phyloP scores from a whole-genome alignment of 2,113 vertebrate species.

The Dissostichus mawsoni region DNA sequence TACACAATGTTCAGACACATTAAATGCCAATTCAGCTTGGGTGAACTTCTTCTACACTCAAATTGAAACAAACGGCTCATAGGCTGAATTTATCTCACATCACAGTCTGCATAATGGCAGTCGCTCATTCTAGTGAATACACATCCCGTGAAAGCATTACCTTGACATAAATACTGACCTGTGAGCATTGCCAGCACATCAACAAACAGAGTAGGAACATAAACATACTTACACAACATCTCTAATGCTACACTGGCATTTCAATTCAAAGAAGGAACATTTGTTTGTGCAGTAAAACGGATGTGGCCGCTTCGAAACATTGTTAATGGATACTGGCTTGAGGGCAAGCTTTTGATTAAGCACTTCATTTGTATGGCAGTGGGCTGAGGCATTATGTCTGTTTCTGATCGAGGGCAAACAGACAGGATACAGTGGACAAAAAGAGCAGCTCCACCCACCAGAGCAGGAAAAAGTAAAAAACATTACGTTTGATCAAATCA shows the following conservation, averaged over 20 bases:
- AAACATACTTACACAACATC: background rate
- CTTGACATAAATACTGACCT: background rate
- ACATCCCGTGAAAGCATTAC: background rate
- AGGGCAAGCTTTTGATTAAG: slow-evolving; percentile 11
- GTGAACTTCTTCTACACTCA: background rate
- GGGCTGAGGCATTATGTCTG: background rate
- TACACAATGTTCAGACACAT: background rate
- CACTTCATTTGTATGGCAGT: slow-evolving; percentile 20
- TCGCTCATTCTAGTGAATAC: background rate
- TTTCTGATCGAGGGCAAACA: slow-evolving; percentile 31
- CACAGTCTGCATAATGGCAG: background rate
- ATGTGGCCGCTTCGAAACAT: background rate
- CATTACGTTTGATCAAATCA: slow-evolving; percentile 7
- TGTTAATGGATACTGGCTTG: background rate
- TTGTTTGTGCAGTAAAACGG: background rate
- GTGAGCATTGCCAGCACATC: background rate
- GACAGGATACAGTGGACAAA: slow-evolving; percentile 8
- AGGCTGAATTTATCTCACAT: background rate
- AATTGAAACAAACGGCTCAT: background rate
- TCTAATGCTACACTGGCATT: background rate
- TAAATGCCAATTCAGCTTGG: background rate
- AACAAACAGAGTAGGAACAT: background rate
- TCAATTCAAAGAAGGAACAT: slow-evolving; percentile 1
- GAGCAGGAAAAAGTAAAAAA: slow-evolving; percentile 21
- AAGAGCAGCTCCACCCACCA: slow-evolving; percentile 14